Evolutionary conservation across 2,888 invertebrate species (phyloP).

Genomic region (Myathropa florea): DNA sequence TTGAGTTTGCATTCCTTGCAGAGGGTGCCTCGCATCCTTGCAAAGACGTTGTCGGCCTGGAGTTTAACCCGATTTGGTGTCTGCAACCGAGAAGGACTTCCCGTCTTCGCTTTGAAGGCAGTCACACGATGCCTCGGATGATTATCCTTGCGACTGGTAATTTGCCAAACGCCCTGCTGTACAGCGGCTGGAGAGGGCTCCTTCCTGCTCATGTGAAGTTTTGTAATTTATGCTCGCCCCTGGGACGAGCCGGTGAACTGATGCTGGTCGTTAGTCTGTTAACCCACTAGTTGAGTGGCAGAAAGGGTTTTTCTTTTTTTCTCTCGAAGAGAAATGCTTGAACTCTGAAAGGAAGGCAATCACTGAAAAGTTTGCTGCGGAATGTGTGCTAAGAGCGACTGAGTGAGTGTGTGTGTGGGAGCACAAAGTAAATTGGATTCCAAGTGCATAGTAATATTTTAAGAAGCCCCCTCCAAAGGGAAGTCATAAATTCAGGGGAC

Average conservation of each 20-base stretch:
- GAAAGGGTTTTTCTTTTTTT: no score
- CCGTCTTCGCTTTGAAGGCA: constrained; percentile 8
- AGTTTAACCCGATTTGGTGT: constrained; percentile 38
- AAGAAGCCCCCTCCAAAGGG: background rate
- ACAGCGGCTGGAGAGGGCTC: background rate
- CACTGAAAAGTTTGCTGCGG: constrained; percentile 27
- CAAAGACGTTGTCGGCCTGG: constrained; percentile 7
- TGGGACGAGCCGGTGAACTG: constrained; percentile 6
- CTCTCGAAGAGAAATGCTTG: no score
- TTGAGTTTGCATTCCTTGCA: constrained; percentile 10
- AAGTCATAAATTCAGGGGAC: background rate
- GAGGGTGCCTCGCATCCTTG: background rate
- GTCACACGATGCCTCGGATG: constrained; percentile 31
- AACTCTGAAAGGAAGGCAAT: constrained; percentile 28
- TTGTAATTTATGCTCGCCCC: constrained; percentile 45
- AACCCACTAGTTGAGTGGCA: constrained; percentile 53
- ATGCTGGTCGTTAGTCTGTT: constrained; percentile 29
- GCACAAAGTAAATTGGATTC: constrained; percentile 24
- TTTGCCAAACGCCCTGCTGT: constrained; percentile 37
- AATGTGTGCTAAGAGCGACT: constrained; percentile 37
- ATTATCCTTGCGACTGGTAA: constrained; percentile 57
- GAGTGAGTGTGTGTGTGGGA: no score
- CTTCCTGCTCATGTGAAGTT: constrained; percentile 28
- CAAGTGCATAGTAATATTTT: background rate
- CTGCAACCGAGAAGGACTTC: constrained; percentile 1